Base-by-base conservation (phyloP, 2,888 invertebrate species). In the Steinernema hermaphroditum region DNA sequence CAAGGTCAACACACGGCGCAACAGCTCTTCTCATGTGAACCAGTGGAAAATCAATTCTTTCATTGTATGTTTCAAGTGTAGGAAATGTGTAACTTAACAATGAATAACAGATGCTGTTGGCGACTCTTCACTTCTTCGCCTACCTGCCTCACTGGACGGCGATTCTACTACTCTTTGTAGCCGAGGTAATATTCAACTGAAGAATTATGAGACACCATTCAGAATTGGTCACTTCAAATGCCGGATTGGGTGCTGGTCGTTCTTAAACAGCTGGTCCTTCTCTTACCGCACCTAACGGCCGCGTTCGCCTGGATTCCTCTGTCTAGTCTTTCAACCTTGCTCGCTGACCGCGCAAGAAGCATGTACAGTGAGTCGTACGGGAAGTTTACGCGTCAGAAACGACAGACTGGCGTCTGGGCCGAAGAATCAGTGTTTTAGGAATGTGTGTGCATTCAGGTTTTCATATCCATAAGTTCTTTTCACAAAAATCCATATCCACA, bases 111-210 rank as follows among this genome's bases (percentile, higher is more conserved):
- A 54, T 74, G 32, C 27, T 72, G 22, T 29, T 72, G 37, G 72
- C 72, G 19, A 19, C 37, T n/a, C 34, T 74, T 16, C 73, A 72
- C 46, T 74, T 74, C 46, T 22, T 49, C 19, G 72, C 62, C 16
- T 68, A 74, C 34, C 49, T 50, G 4, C 72, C 71, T 14, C 74
- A 74, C 24, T 74, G 74, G 74, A 72, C 73, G 19, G 74, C 74
- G 0, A 62, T 74, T 37, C 32, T 46, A 19, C 68, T 54, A 19
- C 22, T 68, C 2, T 37, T 68, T 19, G 46, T 74, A 16, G 50
- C 73, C n/a, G 69, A 74, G 62, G 74, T 74, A 37, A 49, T 22
- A n/a, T n/a, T n/a, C n/a, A 37, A 16, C n/a, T 54, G 24, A 9
- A 22, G 12, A 14, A 6, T 4, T 54, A 54, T 22, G 6, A 54